These are phyloP conservation scores for Genyomyrus donnyi DNA, from an alignment of 2,113 vertebrate species.

Conservation along the genomic window DNA sequence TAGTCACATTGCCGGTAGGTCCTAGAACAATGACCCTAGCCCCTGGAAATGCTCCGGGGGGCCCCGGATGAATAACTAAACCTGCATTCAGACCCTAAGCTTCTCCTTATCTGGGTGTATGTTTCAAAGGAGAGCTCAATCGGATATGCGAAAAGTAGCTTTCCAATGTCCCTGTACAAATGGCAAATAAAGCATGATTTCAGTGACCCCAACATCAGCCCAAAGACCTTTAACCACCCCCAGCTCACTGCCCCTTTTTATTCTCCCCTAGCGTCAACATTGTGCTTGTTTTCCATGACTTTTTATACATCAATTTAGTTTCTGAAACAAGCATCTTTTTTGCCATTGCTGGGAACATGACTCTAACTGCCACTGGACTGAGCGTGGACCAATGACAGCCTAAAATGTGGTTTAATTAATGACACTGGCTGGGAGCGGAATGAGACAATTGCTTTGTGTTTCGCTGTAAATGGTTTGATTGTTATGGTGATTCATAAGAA, in stretches of 20 bases:
- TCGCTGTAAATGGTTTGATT: neutral
- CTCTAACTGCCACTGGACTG: neutral
- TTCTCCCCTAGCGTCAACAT: neutral
- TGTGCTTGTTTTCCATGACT: neutral
- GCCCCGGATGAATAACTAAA: neutral
- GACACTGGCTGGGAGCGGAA: neutral
- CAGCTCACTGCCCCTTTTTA: neutral
- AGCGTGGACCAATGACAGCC: neutral
- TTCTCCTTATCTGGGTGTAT: neutral
- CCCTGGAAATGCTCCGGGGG: neutral
- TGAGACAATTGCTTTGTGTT: neutral
- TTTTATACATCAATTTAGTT: neutral
- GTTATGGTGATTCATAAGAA: neutral
- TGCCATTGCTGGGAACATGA: neutral
- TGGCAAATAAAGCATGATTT: neutral
- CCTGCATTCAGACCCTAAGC: neutral
- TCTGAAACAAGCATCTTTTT: neutral
- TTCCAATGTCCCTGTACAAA: neutral
- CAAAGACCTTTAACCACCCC: neutral
- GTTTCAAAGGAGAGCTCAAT: neutral
- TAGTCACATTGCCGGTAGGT: neutral
- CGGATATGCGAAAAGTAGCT: neutral
- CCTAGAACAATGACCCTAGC: neutral
- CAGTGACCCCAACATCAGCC: neutral
- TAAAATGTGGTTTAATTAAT: neutral